These are phyloP conservation scores for Sapayoa aenigma DNA, from an alignment of 2,113 vertebrate genomes.

Conservation along the genomic window DNA sequence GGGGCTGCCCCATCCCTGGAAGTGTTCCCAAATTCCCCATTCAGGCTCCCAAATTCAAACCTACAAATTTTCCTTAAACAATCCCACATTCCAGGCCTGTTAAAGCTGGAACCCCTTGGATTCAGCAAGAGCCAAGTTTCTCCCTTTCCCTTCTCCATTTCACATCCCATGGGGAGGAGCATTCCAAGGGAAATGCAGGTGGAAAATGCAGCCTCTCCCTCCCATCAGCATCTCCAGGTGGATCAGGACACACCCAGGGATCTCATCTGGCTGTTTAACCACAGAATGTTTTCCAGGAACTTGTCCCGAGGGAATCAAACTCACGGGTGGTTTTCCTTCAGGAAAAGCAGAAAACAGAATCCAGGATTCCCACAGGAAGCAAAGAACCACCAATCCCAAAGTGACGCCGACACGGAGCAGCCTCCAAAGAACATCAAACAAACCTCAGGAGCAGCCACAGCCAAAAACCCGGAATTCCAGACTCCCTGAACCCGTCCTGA, in stretches of 20 bases:
- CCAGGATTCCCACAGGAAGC: neutral
- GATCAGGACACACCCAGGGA: neutral
- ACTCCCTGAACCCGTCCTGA: accelerated
- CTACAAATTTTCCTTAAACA: neutral
- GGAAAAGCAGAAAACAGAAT: neutral
- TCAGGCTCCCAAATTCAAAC: neutral
- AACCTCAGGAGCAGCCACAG: neutral
- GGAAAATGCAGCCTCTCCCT: neutral
- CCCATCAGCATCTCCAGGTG: neutral
- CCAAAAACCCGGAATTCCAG: neutral
- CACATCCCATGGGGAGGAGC: neutral
- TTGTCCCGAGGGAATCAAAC: neutral
- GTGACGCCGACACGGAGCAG: accelerated
- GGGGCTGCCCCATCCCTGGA: neutral
- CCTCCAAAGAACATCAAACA: accelerated
- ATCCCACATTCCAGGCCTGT: neutral
- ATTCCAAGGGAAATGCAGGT: neutral
- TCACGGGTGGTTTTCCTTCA: neutral
- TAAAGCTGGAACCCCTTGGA: neutral
- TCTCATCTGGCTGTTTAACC: neutral
- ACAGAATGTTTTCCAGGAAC: neutral
- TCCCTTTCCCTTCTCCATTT: neutral
- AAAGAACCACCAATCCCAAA: neutral
- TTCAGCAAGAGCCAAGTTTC: accelerated
- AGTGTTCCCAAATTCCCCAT: neutral